These are phyloP conservation scores for Cercopithecus neglectus DNA, from an alignment of 2,797 vertebrate genomes.

Conservation along the genomic window DNA sequence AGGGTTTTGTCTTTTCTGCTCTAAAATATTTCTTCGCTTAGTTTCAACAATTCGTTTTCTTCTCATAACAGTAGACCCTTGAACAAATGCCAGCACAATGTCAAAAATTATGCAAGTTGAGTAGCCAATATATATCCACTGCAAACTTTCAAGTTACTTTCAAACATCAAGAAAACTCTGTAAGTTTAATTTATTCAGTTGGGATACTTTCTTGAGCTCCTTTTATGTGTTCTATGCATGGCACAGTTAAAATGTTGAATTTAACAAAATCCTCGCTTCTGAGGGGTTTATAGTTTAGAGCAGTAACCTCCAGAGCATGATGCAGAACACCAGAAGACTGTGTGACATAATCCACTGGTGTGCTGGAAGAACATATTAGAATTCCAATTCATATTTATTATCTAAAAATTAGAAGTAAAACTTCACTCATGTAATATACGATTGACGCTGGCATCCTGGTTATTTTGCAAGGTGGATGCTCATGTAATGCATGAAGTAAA, in stretches of 20 bases:
- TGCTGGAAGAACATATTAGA: background rate
- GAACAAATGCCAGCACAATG: slow-evolving; percentile 70
- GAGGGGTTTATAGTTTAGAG: background rate
- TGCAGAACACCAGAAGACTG: background rate
- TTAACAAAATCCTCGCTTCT: background rate
- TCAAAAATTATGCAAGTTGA: background rate
- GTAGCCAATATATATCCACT: background rate
- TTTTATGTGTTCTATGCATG: background rate
- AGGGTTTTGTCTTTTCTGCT: slow-evolving; percentile 82
- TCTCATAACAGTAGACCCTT: slow-evolving; percentile 80
- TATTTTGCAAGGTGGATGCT: background rate
- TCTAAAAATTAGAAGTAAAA: background rate
- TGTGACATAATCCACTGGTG: background rate
- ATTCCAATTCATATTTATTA: background rate
- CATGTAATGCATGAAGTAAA: background rate
- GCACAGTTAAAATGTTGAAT: background rate
- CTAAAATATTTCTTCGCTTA: slow-evolving; percentile 81
- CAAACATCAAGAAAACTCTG: slow-evolving; percentile 5
- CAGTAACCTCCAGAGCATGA: background rate
- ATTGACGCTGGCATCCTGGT: background rate
- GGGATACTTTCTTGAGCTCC: background rate
- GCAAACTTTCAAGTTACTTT: background rate
- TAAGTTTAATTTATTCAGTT: background rate
- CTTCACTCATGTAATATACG: background rate
- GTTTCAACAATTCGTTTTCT: slow-evolving; percentile 81